Conservation (phyloP, 2,113 vertebrate genomes). For the Nanorana parkeri region DNA sequence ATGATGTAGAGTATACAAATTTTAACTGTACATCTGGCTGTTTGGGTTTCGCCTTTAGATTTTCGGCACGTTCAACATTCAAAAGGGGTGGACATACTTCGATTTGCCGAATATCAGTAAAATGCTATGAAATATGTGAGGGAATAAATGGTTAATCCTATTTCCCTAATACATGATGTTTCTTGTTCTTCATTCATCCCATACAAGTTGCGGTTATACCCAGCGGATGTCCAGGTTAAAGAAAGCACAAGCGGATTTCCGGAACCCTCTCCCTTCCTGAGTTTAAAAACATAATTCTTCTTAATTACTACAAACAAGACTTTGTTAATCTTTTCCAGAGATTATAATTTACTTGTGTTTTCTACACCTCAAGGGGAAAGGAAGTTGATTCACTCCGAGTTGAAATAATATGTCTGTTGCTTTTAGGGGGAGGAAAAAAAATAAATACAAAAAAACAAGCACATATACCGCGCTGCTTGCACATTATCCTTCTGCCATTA, state of each 20-base stretch:
- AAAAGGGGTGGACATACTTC: too few species aligned
- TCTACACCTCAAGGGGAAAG: background rate
- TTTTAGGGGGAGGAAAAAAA: background rate
- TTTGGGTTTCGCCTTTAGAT: too few species aligned
- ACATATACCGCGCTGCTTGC: background rate
- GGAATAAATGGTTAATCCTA: background rate
- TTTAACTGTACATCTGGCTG: too few species aligned
- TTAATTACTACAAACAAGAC: background rate
- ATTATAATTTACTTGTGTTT: constrained; percentile 24
- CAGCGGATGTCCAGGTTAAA: background rate
- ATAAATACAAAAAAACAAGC: constrained; percentile 3
- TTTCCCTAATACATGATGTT: background rate
- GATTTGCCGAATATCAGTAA: too few species aligned
- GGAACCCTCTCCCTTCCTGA: background rate
- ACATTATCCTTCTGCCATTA: constrained; percentile 1
- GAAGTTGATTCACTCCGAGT: background rate
- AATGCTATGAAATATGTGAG: background rate
- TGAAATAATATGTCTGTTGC: constrained; percentile 24
- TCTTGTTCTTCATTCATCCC: background rate
- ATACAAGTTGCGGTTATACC: background rate
- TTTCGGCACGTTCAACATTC: too few species aligned
- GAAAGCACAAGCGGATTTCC: background rate
- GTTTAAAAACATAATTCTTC: background rate
- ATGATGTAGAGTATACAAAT: too few species aligned
- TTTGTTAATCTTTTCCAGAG: background rate